Percentiles rank a stretch among this genome's conserved stretches.
These are phyloP conservation scores for Cossypha heuglini DNA, from an alignment of 2,797 vertebrate genomes.

Conservation along the genomic window DNA sequence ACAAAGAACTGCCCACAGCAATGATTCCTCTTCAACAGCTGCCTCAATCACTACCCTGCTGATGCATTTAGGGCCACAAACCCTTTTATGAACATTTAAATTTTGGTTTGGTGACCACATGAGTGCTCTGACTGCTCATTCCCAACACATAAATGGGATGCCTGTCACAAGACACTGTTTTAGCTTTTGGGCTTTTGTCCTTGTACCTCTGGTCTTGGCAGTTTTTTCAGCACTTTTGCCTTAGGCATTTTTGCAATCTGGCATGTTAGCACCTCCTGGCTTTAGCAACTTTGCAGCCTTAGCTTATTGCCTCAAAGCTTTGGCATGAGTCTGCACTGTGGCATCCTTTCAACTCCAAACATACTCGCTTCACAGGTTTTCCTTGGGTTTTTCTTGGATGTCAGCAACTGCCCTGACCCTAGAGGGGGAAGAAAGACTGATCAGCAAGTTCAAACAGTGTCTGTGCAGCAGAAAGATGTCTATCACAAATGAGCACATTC, in stretches of 20 bases:
- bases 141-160: not conserved
- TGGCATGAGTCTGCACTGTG: slow-evolving; percentile 33
- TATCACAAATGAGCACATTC: slow-evolving; percentile 31
- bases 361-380: slow-evolving; percentile 45
- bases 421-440: not conserved
- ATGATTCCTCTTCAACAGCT: not conserved
- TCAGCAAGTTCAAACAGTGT: slow-evolving; percentile 46
- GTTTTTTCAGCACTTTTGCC: slow-evolving; percentile 5
- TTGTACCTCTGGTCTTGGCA: slow-evolving; percentile 3
- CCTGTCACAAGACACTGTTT: not conserved
- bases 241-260: slow-evolving; percentile 26
- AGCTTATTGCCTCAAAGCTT: slow-evolving; percentile 41
- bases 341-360: slow-evolving; percentile 52
- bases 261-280: slow-evolving; percentile 14
- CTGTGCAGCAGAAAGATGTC: slow-evolving; percentile 41
- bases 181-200: not conserved
- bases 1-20: not conserved
- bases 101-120: not conserved
- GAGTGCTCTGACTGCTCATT: not conserved
- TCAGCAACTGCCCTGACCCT: slow-evolving; percentile 43
- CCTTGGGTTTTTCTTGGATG: slow-evolving; percentile 18
- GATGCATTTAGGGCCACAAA: not conserved
- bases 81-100: not conserved
- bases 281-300: slow-evolving; percentile 43
- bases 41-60: not conserved